These are phyloP conservation scores for Alexandromys fortis DNA, from an alignment of 2,113 vertebrate genomes.

Conservation along the genomic window DNA sequence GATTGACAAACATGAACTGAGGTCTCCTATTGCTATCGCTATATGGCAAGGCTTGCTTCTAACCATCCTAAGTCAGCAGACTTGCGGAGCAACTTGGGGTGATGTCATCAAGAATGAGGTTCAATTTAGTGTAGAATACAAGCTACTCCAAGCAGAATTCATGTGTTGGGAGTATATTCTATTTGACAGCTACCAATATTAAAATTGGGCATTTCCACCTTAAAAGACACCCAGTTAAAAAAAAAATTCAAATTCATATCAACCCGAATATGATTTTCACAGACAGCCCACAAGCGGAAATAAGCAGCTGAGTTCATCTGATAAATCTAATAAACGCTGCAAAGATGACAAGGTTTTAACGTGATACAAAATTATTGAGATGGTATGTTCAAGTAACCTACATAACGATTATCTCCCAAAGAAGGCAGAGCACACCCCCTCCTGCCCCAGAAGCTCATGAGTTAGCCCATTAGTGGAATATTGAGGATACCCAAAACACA, in stretches of 20 bases:
- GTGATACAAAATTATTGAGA: not conserved
- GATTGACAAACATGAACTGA: not conserved
- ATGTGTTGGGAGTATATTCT: not conserved
- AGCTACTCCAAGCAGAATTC: not conserved
- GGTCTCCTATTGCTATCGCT: not conserved
- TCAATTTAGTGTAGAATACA: slow-evolving; percentile 14
- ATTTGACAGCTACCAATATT: not conserved
- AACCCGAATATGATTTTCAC: not conserved
- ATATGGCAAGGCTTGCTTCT: not conserved
- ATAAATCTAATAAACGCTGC: not conserved
- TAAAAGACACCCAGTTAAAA: not conserved
- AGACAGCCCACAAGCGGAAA: not conserved
- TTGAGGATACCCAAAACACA: not conserved
- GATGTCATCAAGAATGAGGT: not conserved
- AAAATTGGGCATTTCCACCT: not conserved
- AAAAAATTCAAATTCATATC: not conserved
- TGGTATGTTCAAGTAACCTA: not conserved
- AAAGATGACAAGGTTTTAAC: not conserved
- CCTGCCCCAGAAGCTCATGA: not conserved
- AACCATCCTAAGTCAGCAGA: not conserved
- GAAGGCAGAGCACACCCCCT: not conserved
- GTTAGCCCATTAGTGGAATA: not conserved
- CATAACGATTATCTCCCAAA: not conserved
- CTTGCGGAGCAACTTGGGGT: not conserved
- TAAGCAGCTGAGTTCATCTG: not conserved